Evolutionary conservation across 2,888 invertebrate species (phyloP).

Genomic region (Cremastobaeus sp.): DNA sequence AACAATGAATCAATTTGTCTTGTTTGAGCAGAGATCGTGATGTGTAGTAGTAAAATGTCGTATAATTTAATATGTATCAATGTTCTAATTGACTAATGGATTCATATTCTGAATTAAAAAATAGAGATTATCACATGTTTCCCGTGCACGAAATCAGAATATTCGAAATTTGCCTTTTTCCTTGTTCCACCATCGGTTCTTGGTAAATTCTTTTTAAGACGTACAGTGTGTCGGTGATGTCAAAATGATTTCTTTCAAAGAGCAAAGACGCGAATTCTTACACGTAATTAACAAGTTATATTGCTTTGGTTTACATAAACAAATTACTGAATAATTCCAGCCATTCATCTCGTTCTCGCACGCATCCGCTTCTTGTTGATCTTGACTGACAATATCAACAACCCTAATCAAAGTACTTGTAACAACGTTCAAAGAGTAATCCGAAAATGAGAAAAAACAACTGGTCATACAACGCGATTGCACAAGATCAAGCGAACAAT

Average conservation of each 20-base stretch:
- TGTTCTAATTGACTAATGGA: slow-evolving; percentile 66
- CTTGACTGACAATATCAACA: slow-evolving; percentile 45
- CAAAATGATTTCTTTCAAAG: slow-evolving; percentile 44
- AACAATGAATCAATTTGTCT: slow-evolving; percentile 45
- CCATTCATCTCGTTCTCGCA: slow-evolving; percentile 39
- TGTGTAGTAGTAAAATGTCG: slow-evolving; percentile 55
- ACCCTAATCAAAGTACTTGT: slow-evolving; percentile 40
- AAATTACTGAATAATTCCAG: slow-evolving; percentile 62
- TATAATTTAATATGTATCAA: slow-evolving; percentile 52
- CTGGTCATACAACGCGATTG: slow-evolving; percentile 13
- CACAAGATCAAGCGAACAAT: slow-evolving; percentile 32
- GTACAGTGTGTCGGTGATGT: slow-evolving; percentile 39
- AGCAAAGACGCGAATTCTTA: slow-evolving; percentile 61
- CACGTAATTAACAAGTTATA: slow-evolving; percentile 69
- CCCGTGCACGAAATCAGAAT: slow-evolving; percentile 41
- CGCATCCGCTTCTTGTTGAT: slow-evolving; percentile 44
- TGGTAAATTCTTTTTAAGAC: slow-evolving; percentile 30
- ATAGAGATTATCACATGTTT: slow-evolving; percentile 57
- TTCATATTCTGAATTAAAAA: slow-evolving; percentile 59
- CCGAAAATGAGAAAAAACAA: slow-evolving; percentile 3
- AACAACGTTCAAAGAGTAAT: slow-evolving; percentile 30
- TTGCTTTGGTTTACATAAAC: slow-evolving; percentile 71
- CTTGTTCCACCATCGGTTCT: slow-evolving; percentile 21
- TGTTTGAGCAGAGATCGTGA: slow-evolving; percentile 59
- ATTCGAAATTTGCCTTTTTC: slow-evolving; percentile 26